Evolutionary conservation across 2,113 vertebrate species (phyloP), one percentile per base, ranked within the genome.

Genomic region (Pomatostomus ruficeps): DNA sequence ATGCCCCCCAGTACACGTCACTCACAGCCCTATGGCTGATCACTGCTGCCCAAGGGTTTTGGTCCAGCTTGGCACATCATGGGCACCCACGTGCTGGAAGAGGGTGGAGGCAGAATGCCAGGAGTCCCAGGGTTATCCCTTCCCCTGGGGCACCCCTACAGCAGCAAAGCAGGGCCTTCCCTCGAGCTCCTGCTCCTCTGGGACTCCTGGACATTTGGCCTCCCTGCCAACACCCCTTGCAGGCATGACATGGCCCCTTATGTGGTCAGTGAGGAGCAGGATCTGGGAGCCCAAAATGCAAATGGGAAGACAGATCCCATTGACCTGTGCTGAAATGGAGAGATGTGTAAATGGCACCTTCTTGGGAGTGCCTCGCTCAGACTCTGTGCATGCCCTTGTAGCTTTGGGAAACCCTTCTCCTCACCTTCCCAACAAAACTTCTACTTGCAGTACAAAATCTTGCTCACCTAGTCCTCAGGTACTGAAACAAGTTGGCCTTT

Each of bases 1-100:
- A 11, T 1, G 1, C 5, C 16, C 45, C 33, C 35, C 0, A 2
- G 35, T 7, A 31, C 19, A 6, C 0, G 5, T 10, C 1, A 0
- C 35, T 42, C 61, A 23, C 12, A 52, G 57, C 13, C 33, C 12
- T 13, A 0, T 0, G 12, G 38, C 48, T 63, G 57, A 42, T 23
- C 0, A 1, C 43, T 71, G 55, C 35, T 21, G 6, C 48, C n/a
- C 0, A 0, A 40, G 26, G 54, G 35, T 31, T 67, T 67, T 2
- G 1, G 18, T 54, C 29, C 38, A 22, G 40, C 40, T 63, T 19
- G 31, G 81, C 38, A 24, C 14, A 12, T 6, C 0, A 0, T 9
- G 55, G 43, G 22, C 16, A 85, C 15, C 11, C 1, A 2, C 3
- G 42, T 42, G 20, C 19, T 54, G 31, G 65, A 45, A 46, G 29